Percentiles rank a stretch among this genome's conserved stretches.
phyloP scores from a whole-genome alignment of 2,113 vertebrate genomes.

The Cyprinodon brontotheroides region DNA sequence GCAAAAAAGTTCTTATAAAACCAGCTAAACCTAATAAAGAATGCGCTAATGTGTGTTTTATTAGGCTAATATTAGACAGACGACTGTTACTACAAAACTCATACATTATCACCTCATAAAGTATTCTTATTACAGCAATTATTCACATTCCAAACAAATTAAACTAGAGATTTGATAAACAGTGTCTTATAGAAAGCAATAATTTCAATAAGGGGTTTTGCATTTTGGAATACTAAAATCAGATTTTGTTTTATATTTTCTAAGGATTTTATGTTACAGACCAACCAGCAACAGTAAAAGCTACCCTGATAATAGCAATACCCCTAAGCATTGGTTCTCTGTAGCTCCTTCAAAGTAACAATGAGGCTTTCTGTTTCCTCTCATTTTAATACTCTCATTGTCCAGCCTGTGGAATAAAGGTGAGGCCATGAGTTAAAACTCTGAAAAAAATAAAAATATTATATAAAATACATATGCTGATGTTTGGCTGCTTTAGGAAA shows the following conservation, averaged over 20 bases:
- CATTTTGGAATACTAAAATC: background rate
- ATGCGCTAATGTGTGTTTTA: background rate
- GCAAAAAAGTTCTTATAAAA: background rate
- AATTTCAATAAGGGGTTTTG: background rate
- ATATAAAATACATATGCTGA: too few relatives aligned
- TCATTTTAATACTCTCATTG: too few relatives aligned
- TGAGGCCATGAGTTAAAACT: too few relatives aligned
- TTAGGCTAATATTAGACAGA: background rate
- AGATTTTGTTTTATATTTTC: background rate
- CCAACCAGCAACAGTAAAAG: too few relatives aligned
- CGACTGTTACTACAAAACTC: background rate
- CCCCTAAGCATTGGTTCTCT: too few relatives aligned
- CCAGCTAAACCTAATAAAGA: background rate
- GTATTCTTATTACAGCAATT: background rate
- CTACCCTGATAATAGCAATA: too few relatives aligned
- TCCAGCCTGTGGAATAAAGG: too few relatives aligned
- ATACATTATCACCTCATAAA: conserved; percentile 52
- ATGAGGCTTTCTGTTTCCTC: too few relatives aligned
- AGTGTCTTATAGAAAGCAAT: background rate
- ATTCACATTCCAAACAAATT: background rate
- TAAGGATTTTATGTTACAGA: background rate
- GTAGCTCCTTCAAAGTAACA: too few relatives aligned
- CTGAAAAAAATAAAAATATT: too few relatives aligned
- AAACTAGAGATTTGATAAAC: too few relatives aligned
- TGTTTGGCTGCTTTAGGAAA: too few relatives aligned